Percentiles rank a stretch among this genome's conserved stretches.
These are phyloP conservation scores for Cyprinella venusta DNA, from an alignment of 2,797 vertebrate genomes.

Conservation along the genomic window DNA sequence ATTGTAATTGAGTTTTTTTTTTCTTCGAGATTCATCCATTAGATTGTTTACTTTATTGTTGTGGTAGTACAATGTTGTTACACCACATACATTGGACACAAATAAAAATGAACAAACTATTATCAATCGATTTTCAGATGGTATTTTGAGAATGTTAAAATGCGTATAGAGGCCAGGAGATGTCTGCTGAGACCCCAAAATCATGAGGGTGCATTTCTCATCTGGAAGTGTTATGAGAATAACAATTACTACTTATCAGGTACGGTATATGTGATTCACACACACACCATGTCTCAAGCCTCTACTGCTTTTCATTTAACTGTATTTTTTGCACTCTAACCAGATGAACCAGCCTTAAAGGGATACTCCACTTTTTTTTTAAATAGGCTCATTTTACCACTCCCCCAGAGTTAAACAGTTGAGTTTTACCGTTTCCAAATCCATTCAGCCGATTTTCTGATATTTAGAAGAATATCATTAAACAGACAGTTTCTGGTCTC, in stretches of 20 bases:
- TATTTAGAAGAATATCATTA: too few species aligned
- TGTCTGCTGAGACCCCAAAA: constrained; percentile 65
- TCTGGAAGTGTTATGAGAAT: constrained; percentile 60
- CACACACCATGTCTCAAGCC: not conserved
- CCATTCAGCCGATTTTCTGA: too few species aligned
- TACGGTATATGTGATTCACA: constrained; percentile 57
- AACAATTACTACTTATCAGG: constrained; percentile 65
- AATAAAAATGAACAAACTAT: not conserved
- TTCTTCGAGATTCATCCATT: not conserved
- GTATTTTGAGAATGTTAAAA: constrained; percentile 65
- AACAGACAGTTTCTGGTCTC: too few species aligned
- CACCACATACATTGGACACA: not conserved
- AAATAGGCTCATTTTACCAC: too few species aligned
- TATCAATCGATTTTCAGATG: constrained; percentile 60
- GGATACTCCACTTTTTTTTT: too few species aligned
- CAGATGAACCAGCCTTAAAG: too few species aligned
- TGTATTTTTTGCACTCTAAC: not conserved
- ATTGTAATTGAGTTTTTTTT: not conserved
- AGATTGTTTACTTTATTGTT: not conserved
- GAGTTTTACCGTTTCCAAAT: too few species aligned
- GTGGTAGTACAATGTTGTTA: not conserved
- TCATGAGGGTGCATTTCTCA: constrained; percentile 61
- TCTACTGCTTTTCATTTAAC: not conserved
- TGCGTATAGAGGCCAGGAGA: constrained; percentile 60
- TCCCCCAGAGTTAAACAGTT: too few species aligned